Percentiles rank a stretch among this genome's conserved stretches.
Evolutionary conservation across 2,888 invertebrate species (phyloP).

Genomic region (Cheilosia pagana): DNA sequence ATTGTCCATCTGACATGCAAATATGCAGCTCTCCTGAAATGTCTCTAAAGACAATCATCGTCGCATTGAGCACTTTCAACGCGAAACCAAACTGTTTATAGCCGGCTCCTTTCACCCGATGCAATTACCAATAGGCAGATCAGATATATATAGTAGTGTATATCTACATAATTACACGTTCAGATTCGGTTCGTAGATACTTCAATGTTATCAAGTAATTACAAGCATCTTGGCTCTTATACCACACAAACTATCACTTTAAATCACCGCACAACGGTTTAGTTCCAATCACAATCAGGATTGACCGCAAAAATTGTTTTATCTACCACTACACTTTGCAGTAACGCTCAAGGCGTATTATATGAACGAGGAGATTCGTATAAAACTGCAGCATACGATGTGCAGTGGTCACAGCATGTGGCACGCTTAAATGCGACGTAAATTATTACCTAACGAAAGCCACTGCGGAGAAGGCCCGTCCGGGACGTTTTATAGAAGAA

Average conservation of each 20-base stretch:
- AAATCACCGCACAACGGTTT: slow-evolving; percentile 51
- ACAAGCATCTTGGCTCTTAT: slow-evolving; percentile 42
- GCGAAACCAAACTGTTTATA: slow-evolving; percentile 5
- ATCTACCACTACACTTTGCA: slow-evolving; percentile 19
- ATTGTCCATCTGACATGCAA: too few species aligned
- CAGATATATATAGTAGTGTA: neutral
- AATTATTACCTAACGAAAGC: slow-evolving; percentile 37
- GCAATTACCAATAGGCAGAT: slow-evolving; percentile 10
- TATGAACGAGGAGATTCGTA: neutral
- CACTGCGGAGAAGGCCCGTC: neutral
- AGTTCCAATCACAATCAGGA: slow-evolving; percentile 53
- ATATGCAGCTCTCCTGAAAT: neutral
- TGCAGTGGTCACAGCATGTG: slow-evolving; percentile 44
- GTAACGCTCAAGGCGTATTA: slow-evolving; percentile 31
- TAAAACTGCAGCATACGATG: slow-evolving; percentile 25
- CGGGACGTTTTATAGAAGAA: neutral
- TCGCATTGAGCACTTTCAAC: neutral
- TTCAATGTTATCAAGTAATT: slow-evolving; percentile 45
- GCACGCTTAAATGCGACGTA: slow-evolving; percentile 31
- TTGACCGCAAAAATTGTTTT: slow-evolving; percentile 53
- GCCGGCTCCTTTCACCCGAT: slow-evolving; percentile 36
- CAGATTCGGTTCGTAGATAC: slow-evolving; percentile 24
- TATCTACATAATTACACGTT: slow-evolving; percentile 36
- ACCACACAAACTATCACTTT: slow-evolving; percentile 54
- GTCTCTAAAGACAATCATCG: neutral